Evolutionary conservation across 2,113 vertebrate genomes (phyloP).

Genomic region (Oxygymnocypris stewartii): DNA sequence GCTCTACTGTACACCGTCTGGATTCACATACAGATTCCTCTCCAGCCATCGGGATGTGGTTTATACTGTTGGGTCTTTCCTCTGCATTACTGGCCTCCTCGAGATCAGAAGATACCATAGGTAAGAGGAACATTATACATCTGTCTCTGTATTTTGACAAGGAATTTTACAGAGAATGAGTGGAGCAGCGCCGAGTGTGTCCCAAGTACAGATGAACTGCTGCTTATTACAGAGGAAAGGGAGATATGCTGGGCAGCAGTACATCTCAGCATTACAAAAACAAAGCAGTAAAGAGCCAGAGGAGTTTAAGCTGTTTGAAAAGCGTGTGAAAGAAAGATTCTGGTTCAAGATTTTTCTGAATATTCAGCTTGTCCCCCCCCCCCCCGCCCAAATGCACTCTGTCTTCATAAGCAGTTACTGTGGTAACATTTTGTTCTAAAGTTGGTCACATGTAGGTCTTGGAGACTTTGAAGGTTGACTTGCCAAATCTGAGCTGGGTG

Average conservation of each 20-base stretch:
- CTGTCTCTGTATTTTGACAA: background rate
- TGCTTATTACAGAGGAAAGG: background rate
- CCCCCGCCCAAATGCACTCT: no score
- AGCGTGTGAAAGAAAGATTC: background rate
- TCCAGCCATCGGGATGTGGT: slow-evolving; percentile 70
- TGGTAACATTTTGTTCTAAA: background rate
- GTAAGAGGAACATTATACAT: slow-evolving; percentile 61
- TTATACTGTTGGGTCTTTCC: slow-evolving; percentile 66
- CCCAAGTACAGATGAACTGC: background rate
- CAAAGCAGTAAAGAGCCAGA: background rate
- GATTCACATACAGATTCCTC: background rate
- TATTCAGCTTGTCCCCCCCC: background rate
- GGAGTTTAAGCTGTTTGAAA: background rate
- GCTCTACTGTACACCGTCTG: slow-evolving; percentile 56
- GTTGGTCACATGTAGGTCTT: background rate
- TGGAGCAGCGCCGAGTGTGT: background rate
- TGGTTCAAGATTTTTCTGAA: no score
- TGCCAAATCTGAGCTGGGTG: background rate
- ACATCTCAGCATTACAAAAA: background rate
- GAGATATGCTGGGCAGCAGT: background rate
- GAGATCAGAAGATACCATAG: slow-evolving; percentile 60
- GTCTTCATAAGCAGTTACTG: background rate
- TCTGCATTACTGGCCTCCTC: slow-evolving; percentile 73
- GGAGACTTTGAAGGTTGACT: background rate
- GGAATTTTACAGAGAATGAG: background rate